Base-by-base conservation (phyloP, 2,888 invertebrate species). In the Spisula subtruncata region DNA sequence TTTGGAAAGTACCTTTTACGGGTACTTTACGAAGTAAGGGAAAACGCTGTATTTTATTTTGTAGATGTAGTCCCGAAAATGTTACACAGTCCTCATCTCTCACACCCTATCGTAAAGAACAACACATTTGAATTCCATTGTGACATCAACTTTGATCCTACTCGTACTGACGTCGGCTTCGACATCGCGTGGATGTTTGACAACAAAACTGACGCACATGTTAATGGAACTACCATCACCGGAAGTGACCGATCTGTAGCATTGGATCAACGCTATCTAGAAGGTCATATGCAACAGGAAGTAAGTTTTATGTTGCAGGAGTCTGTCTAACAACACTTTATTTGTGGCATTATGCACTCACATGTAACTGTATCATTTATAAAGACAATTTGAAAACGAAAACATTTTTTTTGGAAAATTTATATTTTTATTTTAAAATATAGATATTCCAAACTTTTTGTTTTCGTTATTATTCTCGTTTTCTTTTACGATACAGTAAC, bases 101-200 rank as follows among this genome's bases (percentile, higher is more conserved):
- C 91, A 2, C 83, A 90, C 41, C 92, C 92, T 0, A 92, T 92
- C 18, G 51, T 92, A 6, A 86, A 87, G 56, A 85, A 89, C 0
- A 66, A 82, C 18, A 90, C 92, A 0, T 92, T 91, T 54, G 88
- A 90, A 56, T 92, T 92, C 60, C 86, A 91, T 56, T 92, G 92
- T 51, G 41, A 88, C 20, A 60, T 92, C 18, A 84, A 87, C 46
- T 92, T 90, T 83, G 89, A 92, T 41, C 46, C 88, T 0, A 25
- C 84, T 0, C 81, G 90, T 18, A 85, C 80, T 18, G 90, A 92
- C 56, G 91, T 92, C 8, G 91, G 89, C 1, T 92, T 92, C 79
- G 91, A 92, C n/a, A 91, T 92, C 2, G 66, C 75, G 51, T 92
- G 91, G 90, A 32, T 88, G n/a, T 91, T 91, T 88, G 88, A 91